Conservation (phyloP, 1,140 invertebrate species). For the Scaptomyza graminum region DNA sequence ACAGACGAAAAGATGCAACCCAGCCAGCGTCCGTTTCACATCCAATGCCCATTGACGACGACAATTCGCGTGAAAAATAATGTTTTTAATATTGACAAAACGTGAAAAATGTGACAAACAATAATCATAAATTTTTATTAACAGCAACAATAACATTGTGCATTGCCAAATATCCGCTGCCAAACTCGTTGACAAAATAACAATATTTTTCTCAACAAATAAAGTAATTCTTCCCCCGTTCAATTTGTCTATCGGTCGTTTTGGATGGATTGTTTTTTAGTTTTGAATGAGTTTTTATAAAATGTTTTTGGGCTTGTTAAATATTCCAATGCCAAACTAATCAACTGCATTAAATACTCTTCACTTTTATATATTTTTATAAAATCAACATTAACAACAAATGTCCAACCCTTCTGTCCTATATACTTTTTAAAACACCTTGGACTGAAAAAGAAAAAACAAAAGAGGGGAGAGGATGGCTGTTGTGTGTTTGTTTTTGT, state of each 20-base stretch:
- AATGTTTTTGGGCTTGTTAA: too few species aligned
- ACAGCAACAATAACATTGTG: constrained; percentile 31
- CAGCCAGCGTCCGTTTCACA: too few species aligned
- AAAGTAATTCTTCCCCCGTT: too few species aligned
- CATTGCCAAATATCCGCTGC: constrained; percentile 33
- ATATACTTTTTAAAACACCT: constrained; percentile 9
- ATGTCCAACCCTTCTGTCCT: not conserved
- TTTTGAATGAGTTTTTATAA: too few species aligned
- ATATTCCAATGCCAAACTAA: too few species aligned
- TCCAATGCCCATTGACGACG: constrained; percentile 55
- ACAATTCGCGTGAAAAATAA: constrained; percentile 79
- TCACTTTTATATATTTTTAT: too few species aligned
- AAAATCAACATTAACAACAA: not conserved
- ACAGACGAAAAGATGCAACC: constrained; percentile 20
- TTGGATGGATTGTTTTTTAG: too few species aligned
- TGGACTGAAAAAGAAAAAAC: not conserved
- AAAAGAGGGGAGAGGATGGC: not conserved
- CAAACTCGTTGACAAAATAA: too few species aligned
- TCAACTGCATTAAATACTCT: too few species aligned
- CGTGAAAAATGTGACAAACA: constrained; percentile 83
- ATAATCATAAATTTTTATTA: constrained; percentile 83
- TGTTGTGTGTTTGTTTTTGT: constrained; percentile 6
- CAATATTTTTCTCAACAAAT: too few species aligned
- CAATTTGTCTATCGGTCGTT: too few species aligned
- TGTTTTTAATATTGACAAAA: constrained; percentile 81